Evolutionary conservation across 1,140 invertebrate genomes (phyloP), one percentile per base, ranked within the genome.

Genomic region (Calephelis nemesis): DNA sequence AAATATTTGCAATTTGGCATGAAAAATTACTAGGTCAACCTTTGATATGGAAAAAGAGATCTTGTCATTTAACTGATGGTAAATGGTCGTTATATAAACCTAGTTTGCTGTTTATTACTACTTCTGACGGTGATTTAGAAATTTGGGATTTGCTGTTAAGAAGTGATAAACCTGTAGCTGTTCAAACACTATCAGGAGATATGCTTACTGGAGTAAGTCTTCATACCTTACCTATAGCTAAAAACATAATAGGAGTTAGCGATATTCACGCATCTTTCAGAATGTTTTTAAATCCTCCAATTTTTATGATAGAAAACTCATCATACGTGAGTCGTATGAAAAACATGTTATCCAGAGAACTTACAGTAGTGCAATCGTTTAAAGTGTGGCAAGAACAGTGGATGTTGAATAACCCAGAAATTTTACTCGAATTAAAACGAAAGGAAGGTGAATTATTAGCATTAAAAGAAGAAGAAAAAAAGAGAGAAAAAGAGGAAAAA

Each of bases 181-280:
- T 87, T 11, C 89, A 91, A 78, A 90, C 86, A 15, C 74, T 91
- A 40, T 88, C 86, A 1, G 89, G 89, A 5, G 77, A 78, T 13
- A 87, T 87, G 79, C 81, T 94, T 8, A 94, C 93, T 0, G 86
- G 87, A n/a, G 85, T 94, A n/a, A 90, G 83, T 40, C 81, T 93
- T 64, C 93, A 93, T 73, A 90, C 87, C 7, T 81, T 93, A 7
- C 85, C 88, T 30, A 73, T 92, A 45, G 83, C 85, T 5, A 86
- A 92, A 74, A 93, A 93, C 75, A 88, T 93, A 9, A 87, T 93
- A 12, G 93, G 92, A 15, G 91, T 94, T 42, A 92, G 91, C 45
- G 94, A 95, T 77, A 92, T 91, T 47, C 94, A 94, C 72, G 94
- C 94, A 10, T 93, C 93, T 49, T 92, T 95, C 19, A 90, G 94